These are phyloP conservation scores for Pachyuromys duprasi DNA, from an alignment of 2,797 vertebrate genomes.

Conservation along the genomic window DNA sequence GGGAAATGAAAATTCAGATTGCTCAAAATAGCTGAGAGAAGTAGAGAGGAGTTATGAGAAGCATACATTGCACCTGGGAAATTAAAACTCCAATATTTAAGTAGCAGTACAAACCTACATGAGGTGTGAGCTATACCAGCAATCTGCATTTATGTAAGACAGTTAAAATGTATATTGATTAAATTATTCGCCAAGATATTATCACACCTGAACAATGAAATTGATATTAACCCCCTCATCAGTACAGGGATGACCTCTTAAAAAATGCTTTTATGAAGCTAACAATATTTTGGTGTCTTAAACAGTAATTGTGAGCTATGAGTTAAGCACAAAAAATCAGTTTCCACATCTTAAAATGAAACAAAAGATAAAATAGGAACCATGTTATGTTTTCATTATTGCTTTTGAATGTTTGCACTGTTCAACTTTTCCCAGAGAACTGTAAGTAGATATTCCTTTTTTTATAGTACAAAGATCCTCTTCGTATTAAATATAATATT, in stretches of 20 bases:
- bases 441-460: conserved; percentile 20
- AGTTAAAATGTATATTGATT: not conserved
- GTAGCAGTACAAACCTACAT: not conserved
- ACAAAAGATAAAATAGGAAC: conserved; percentile 28
- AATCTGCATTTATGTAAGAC: not conserved
- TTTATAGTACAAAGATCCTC: not conserved
- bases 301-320: not conserved
- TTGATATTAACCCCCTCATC: not conserved
- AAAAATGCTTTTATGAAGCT: not conserved
- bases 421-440: conserved; percentile 24
- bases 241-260: not conserved
- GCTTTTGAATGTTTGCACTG: not conserved
- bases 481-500: not conserved
- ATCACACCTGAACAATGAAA: not conserved
- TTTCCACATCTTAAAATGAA: not conserved
- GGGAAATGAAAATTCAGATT: not conserved
- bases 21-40: not conserved
- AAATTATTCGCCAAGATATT: not conserved
- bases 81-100: not conserved
- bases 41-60: not conserved
- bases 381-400: conserved; percentile 15
- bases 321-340: not conserved
- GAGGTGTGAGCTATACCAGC: not conserved
- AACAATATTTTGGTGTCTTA: not conserved
- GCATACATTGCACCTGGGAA: not conserved